Conservation (phyloP, 2,797 vertebrate genomes). For the Botia almorhae region DNA sequence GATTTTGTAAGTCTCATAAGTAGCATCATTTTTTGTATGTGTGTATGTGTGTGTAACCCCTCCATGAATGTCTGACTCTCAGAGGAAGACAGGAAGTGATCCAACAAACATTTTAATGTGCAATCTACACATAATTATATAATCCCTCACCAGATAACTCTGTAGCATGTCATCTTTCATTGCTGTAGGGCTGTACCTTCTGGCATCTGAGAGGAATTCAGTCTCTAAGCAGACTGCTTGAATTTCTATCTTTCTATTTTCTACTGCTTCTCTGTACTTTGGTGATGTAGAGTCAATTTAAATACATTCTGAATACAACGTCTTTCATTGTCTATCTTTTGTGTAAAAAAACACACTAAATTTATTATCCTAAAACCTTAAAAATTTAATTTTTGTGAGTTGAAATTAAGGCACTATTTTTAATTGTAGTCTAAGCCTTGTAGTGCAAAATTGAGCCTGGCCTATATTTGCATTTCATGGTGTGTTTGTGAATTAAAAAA, state of each 20-base stretch:
- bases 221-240: neutral
- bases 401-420: neutral
- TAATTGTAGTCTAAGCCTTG: constrained; percentile 50
- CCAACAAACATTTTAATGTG: constrained; percentile 70
- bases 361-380: neutral
- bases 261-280: neutral
- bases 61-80: constrained; percentile 15
- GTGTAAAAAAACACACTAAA: neutral
- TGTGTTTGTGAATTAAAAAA: too few relatives aligned
- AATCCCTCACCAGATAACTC: constrained; percentile 70
- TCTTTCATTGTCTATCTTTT: neutral
- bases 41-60: neutral
- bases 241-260: neutral
- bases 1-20: too few relatives aligned
- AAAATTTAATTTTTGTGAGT: neutral
- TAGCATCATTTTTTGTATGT: constrained; percentile 1
- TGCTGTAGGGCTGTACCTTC: neutral
- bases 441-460: too few relatives aligned
- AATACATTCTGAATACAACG: neutral
- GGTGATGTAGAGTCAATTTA: neutral
- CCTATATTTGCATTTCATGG: too few relatives aligned
- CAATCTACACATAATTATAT: constrained; percentile 67
- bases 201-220: neutral
- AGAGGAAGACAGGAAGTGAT: constrained; percentile 61
- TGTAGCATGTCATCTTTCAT: constrained; percentile 43